phyloP scores from a whole-genome alignment of 2,113 vertebrate species.

The Eira barbara region DNA sequence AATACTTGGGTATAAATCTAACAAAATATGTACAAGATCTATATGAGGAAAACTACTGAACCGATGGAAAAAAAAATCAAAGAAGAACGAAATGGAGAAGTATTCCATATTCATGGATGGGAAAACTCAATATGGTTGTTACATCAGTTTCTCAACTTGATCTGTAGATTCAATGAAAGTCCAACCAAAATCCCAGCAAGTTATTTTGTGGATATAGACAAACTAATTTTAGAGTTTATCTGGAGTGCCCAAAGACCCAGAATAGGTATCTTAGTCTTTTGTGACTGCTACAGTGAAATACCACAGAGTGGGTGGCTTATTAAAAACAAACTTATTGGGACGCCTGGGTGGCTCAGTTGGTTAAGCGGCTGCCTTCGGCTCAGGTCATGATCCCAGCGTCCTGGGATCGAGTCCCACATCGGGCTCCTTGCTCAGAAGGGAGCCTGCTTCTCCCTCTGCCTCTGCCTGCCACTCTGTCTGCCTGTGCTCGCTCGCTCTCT shows the following conservation, averaged over 20 bases:
- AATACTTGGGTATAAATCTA: background rate
- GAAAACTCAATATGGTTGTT: background rate
- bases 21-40: background rate
- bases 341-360: too few species aligned
- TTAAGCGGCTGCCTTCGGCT: too few species aligned
- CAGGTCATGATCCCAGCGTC: too few species aligned
- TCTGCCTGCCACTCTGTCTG: too few species aligned
- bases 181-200: background rate
- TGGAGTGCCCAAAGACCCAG: background rate
- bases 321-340: background rate
- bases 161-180: background rate
- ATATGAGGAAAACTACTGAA: background rate
- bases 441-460: too few species aligned
- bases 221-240: background rate
- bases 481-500: too few species aligned
- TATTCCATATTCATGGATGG: background rate
- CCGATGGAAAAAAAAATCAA: background rate
- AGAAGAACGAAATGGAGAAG: background rate
- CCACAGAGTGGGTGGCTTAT: background rate
- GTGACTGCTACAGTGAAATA: background rate
- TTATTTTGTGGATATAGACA: background rate
- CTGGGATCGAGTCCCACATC: too few species aligned
- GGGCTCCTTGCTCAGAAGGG: too few species aligned
- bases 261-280: background rate
- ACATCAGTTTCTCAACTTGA: background rate